phyloP scores from a whole-genome alignment of 2,888 invertebrate species.

The Chrysolina oricalcia region DNA sequence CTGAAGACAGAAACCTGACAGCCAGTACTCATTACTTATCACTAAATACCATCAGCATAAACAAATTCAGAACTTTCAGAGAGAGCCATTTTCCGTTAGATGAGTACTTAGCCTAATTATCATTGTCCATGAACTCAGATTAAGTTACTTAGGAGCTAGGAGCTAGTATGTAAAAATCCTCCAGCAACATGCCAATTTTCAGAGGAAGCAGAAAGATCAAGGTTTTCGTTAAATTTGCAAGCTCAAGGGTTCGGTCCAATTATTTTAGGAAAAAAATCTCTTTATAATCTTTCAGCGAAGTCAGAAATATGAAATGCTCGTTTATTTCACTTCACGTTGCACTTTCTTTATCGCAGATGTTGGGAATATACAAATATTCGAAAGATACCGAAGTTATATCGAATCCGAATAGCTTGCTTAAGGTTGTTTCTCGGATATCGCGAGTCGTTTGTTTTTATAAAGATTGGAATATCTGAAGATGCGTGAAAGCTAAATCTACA shows the following conservation, averaged over 20 bases:
- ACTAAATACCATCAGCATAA: no score
- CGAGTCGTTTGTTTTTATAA: background rate
- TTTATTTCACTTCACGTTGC: background rate
- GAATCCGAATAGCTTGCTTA: conserved; percentile 2
- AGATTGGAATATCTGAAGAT: conserved; percentile 34
- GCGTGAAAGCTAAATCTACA: conserved; percentile 42
- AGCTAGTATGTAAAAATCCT: background rate
- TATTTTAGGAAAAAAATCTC: background rate
- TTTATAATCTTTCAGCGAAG: background rate
- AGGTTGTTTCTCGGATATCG: background rate
- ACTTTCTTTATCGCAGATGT: background rate
- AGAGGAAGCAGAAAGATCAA: background rate
- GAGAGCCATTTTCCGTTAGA: no score
- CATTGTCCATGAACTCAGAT: no score
- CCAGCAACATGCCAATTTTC: conserved; percentile 1
- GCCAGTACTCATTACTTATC: no score
- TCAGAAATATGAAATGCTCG: background rate
- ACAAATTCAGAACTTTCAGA: no score
- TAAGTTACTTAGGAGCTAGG: no score
- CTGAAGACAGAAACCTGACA: no score
- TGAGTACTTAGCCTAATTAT: no score
- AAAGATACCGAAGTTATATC: background rate
- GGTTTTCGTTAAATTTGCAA: background rate
- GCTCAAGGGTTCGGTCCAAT: background rate
- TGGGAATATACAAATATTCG: background rate